phyloP scores from a whole-genome alignment of 2,113 vertebrate species.

The Ardeotis arabs region DNA sequence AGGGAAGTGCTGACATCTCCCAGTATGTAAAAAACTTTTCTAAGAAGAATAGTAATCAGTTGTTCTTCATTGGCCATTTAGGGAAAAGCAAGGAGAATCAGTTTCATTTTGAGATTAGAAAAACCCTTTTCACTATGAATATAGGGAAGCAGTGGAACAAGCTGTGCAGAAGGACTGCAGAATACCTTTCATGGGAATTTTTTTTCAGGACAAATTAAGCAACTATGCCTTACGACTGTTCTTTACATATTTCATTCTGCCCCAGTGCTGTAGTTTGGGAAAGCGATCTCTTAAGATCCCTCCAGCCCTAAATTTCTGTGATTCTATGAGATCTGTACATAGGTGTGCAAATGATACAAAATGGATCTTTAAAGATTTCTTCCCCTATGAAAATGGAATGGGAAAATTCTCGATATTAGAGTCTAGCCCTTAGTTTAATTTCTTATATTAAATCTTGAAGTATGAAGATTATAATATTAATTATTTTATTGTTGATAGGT shows the following conservation, averaged over 20 bases:
- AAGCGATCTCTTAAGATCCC: neutral
- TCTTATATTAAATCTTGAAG: neutral
- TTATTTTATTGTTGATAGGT: neutral
- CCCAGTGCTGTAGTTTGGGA: neutral
- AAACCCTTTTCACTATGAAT: neutral
- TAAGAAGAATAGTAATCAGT: neutral
- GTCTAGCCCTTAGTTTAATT: neutral
- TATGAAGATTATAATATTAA: neutral
- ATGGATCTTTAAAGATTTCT: neutral
- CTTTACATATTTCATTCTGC: neutral
- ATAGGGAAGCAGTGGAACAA: neutral
- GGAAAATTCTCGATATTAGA: neutral
- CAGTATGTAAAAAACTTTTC: neutral
- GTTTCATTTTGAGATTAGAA: neutral
- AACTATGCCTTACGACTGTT: neutral
- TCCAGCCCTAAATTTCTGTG: neutral
- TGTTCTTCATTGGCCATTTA: neutral
- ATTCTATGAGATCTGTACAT: neutral
- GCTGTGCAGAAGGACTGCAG: neutral
- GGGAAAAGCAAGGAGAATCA: neutral
- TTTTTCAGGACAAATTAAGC: neutral
- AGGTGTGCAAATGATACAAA: neutral
- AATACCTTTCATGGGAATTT: neutral
- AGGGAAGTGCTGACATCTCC: neutral
- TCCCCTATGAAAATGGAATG: neutral